phyloP scores from a whole-genome alignment of 2,888 invertebrate species.

The Oscheius sp. region DNA sequence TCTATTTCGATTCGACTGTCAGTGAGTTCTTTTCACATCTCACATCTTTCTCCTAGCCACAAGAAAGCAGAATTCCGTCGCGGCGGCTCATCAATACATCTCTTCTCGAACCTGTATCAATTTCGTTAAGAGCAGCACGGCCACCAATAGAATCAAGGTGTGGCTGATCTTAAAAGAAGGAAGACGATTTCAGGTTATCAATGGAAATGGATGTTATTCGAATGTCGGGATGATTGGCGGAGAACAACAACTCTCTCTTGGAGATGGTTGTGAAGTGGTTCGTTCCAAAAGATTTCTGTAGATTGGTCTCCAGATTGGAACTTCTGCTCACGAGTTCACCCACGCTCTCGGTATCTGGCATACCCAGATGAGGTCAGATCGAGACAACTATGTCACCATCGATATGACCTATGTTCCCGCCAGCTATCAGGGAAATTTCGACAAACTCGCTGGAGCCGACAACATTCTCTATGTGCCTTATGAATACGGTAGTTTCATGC shows the following conservation, averaged over 20 bases:
- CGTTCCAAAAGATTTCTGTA: background rate
- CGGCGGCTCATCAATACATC: constrained; percentile 31
- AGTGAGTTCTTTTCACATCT: background rate
- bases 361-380: constrained; percentile 48
- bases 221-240: constrained; percentile 43
- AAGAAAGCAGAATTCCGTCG: constrained; percentile 26
- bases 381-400: constrained; percentile 42
- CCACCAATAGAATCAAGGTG: constrained; percentile 40
- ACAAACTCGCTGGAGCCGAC: constrained; percentile 17
- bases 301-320: constrained; percentile 39
- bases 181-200: constrained; percentile 30
- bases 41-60: constrained; percentile 3
- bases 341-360: constrained; percentile 46
- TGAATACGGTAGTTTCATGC: constrained; percentile 35
- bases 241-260: constrained; percentile 41
- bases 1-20: constrained; percentile 37
- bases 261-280: constrained; percentile 42
- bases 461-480: constrained; percentile 34
- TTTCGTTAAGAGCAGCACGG: constrained; percentile 32
- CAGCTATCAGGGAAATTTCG: constrained; percentile 18
- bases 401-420: constrained; percentile 39
- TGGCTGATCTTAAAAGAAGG: background rate
- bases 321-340: constrained; percentile 44
- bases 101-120: constrained; percentile 36
- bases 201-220: constrained; percentile 46